Evolutionary conservation across 2,113 vertebrate species (phyloP), one percentile per base, ranked within the genome.

Genomic region (Syngnathoides biaculeatus): DNA sequence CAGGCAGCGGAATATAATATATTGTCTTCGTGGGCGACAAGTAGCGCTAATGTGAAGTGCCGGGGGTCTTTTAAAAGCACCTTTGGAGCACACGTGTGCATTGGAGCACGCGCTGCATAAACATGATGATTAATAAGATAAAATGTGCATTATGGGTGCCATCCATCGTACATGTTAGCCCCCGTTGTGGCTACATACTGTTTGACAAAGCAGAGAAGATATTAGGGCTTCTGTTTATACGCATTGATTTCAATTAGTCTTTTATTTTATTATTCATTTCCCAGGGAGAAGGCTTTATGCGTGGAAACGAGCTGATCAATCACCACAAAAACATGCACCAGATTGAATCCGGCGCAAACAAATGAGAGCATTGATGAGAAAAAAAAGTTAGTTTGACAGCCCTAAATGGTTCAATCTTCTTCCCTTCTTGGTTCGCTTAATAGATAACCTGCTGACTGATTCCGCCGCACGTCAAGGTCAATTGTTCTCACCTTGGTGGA

Each of bases 391-490:
- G 26, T 57, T 57, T 9, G 55, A 57, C 55, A 57, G 26, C 24
- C 22, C 26, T 17, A 42, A 53, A 69, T 67, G 72, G 50, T 53
- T 64, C 67, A 19, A 12, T 65, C 20, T 72, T 39, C 53, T 71
- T 38, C 64, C 66, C 53, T 27, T 61, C 20, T 58, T 5, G 0
- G 9, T 50, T 40, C 22, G 27, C 42, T 8, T 39, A 53, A 64
- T 59, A 66, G 38, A 73, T 63, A 42, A 56, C 64, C 67, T 53
- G 70, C 69, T 72, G 60, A 77, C 61, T 75, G 0, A 35, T 77
- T 82, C 68, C 71, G 30, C 62, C 64, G 60, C 72, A 68, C 65
- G 39, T 68, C 80, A 75, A 83, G 75, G 84, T 85, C 80, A 75
- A 67, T 65, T 58, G 69, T 75, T 78, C 61, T 56, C 64, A 55